Base-by-base conservation (phyloP, 2,797 vertebrate species). In the Lophura swinhoii region DNA sequence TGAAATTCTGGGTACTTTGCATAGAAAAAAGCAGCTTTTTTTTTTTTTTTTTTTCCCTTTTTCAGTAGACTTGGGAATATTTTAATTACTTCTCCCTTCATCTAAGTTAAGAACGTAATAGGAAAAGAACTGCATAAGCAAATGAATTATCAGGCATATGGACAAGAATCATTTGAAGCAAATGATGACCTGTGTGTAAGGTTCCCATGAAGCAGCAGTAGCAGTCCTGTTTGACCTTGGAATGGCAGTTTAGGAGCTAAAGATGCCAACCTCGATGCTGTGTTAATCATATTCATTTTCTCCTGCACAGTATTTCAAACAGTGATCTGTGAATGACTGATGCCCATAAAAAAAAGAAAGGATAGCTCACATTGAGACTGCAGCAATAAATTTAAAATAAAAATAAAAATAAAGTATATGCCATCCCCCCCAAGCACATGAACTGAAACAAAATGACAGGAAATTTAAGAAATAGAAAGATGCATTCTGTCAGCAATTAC, bases 271-370 rank as follows among this genome's bases (percentile, higher is more conserved):
- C 2, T 20, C 58, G 69, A 69, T 94, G 92, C 89, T 93, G 91
- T 74, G 89, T 83, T 95, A 96, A 96, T 95, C 75, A 94, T 66
- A 85, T 18, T 75, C 55, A 84, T 95, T 93, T 96, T 85, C 89
- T 74, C 33, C 41, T 68, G 82, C 49, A 62, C 53, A 53, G 87
- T 48, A 73, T 84, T 91, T 94, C 93, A 88, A 56, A 91, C 68
- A 55, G 69, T 37, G 82, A 77, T 74, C 71, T 74, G 37, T 87
- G 84, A 96, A 72, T 66, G 75, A 85, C 62, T 71, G 84, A 74
- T 83, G 49, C 26, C 31, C 37, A 58, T 64, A 74, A 91, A 93
- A 82, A 82, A 58, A 83, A 88, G 29, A 58, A 46, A 87, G 79
- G 14, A 66, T 83, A 87, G 63, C 22, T 17, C 55, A 53, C 33